Percentiles rank a stretch among this genome's conserved stretches.
Conservation (phyloP, 2,113 vertebrate species). For the Takifugu flavidus region DNA sequence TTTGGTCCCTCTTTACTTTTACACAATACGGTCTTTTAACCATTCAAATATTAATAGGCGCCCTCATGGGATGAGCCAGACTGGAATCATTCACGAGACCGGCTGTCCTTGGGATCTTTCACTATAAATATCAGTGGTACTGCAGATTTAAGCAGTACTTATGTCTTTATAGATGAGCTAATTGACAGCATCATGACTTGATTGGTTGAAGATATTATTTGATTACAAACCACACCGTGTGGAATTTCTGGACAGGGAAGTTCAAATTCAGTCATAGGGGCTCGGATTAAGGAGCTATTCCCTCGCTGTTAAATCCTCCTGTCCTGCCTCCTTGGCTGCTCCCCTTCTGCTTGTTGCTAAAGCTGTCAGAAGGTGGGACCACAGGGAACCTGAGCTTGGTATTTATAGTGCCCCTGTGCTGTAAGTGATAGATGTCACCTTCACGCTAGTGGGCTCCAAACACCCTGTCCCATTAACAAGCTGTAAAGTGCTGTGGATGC, state of each 20-base stretch:
- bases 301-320: slow-evolving; percentile 20
- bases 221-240: no score
- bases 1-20: not conserved
- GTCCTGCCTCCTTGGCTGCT: slow-evolving; percentile 59
- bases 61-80: no score
- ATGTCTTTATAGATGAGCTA: no score
- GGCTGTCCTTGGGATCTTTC: no score
- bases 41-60: no score
- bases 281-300: slow-evolving; percentile 20
- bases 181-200: no score
- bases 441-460: slow-evolving; percentile 61
- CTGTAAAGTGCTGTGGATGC: slow-evolving; percentile 65
- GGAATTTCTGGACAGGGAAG: not conserved
- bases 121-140: no score
- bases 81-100: no score
- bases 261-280: not conserved
- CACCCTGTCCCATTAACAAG: slow-evolving; percentile 71
- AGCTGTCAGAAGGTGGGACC: slow-evolving; percentile 68
- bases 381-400: slow-evolving; percentile 64
- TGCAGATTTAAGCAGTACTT: no score
- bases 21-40: no score
- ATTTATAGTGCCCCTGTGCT: slow-evolving; percentile 70
- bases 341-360: slow-evolving; percentile 54
- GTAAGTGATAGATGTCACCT: slow-evolving; percentile 82
- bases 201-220: no score